Base-by-base conservation (phyloP, 2,113 vertebrate genomes). In the Lates calcarifer region DNA sequence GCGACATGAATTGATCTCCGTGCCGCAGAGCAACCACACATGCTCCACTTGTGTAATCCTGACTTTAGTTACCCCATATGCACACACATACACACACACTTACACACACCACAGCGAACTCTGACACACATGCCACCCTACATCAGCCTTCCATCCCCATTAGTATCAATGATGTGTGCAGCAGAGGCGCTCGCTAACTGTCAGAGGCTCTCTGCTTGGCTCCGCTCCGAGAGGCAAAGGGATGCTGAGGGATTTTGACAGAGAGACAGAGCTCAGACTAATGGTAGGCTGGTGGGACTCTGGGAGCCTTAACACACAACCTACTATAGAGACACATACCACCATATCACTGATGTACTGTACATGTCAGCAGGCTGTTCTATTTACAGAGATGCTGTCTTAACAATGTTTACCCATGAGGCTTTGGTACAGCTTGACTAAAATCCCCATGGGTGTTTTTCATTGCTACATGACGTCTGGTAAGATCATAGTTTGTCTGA, bases 151-250 rank as follows among this genome's bases (percentile, higher is more conserved):
- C 83, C 61, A 20, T 80, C 82, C 88, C 90, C 79, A 78, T 91
- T 89, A 90, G 85, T 87, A 81, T 87, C 89, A 87, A 74, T 94
- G 92, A 92, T 90, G 91, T 87, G 85, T 88, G 88, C 82, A 74
- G 87, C 67, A n/a, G 89, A 81, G 80, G 80, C 17, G 37, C 75
- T 82, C 17, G 75, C 82, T 67, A 68, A 78, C 85, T 82, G 89
- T 89, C 89, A 90, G 76, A 82, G 82, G 28, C 79, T 82, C 86
- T 81, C 66, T 18, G 65, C 85, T 77, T 56, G 63, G 80, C 83
- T 83, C 78, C 53, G 37, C 83, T 79, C 22, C 72, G 65, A 67
- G 77, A 78, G 74, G 57, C 17, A 33, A 62, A 29, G 47, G 73
- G 74, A 82, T 39, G 80, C 72, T 62, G 83, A 77, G 64, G 85